Evolutionary conservation across 2,797 vertebrate species (phyloP).

Genomic region (Sebastes hubbsi): DNA sequence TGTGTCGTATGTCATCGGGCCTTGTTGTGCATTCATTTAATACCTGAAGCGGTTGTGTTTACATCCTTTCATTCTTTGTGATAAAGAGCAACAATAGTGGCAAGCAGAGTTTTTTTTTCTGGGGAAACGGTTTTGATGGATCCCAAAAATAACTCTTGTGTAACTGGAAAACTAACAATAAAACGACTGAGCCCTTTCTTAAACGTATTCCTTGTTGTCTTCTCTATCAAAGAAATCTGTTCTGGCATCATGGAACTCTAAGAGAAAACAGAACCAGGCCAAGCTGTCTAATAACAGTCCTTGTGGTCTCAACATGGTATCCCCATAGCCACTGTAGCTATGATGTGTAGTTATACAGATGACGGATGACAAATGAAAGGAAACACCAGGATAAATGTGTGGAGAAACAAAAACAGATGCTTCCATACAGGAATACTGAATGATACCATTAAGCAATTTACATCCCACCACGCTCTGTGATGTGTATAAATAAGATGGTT

Average conservation of each 20-base stretch:
- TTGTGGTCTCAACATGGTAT: neutral
- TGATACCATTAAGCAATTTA: neutral
- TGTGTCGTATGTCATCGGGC: neutral
- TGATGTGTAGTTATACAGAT: neutral
- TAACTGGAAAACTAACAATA: neutral
- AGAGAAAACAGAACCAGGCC: neutral
- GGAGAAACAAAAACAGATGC: neutral
- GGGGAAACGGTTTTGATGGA: neutral
- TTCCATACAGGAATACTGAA: neutral
- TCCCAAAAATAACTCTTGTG: neutral
- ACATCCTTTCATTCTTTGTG: slow-evolving; percentile 2
- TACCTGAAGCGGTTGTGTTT: neutral
- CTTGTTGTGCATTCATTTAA: neutral
- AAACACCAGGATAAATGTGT: neutral
- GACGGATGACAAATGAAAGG: neutral
- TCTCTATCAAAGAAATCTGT: neutral
- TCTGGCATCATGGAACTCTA: neutral
- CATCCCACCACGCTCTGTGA: neutral
- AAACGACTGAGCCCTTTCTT: neutral
- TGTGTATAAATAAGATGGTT: neutral
- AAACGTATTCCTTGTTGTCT: neutral
- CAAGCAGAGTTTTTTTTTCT: neutral
- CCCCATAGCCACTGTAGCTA: neutral
- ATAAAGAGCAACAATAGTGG: neutral
- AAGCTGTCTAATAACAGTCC: neutral